These are phyloP conservation scores for Pontoporia blainvillei DNA, from an alignment of 2,113 vertebrate genomes.

Conservation along the genomic window DNA sequence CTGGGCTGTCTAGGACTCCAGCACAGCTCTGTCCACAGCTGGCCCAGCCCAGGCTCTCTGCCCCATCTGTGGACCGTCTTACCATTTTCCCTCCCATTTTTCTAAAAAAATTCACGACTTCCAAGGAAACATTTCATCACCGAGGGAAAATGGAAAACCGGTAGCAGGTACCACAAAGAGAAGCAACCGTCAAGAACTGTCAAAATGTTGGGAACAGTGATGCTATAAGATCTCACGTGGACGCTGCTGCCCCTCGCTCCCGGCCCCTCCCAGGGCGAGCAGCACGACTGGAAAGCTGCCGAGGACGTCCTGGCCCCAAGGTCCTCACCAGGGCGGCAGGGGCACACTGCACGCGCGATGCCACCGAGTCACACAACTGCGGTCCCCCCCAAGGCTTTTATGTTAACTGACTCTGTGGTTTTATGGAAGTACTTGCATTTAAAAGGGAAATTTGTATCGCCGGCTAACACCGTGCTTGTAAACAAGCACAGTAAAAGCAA, in stretches of 20 bases:
- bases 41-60: not conserved
- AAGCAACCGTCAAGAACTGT: not conserved
- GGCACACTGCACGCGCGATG: fast-evolving
- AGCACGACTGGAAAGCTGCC: fast-evolving
- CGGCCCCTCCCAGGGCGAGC: fast-evolving
- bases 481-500: not conserved
- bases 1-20: not conserved
- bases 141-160: not conserved
- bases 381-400: not conserved
- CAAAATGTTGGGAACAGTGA: fast-evolving
- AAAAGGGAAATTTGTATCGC: not conserved
- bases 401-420: not conserved
- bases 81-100: fast-evolving
- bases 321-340: fast-evolving
- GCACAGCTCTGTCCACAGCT: not conserved
- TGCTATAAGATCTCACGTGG: fast-evolving
- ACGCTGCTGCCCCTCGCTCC: fast-evolving
- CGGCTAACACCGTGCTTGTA: not conserved
- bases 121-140: too few species aligned
- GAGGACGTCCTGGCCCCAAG: fast-evolving
- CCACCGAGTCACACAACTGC: fast-evolving
- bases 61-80: not conserved
- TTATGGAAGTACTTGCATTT: fast-evolving
- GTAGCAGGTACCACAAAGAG: not conserved
- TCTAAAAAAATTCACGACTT: not conserved